Percentiles rank a stretch among this genome's conserved stretches.
Conservation (phyloP, 2,113 vertebrate species). For the Notarius quadriscutis region DNA sequence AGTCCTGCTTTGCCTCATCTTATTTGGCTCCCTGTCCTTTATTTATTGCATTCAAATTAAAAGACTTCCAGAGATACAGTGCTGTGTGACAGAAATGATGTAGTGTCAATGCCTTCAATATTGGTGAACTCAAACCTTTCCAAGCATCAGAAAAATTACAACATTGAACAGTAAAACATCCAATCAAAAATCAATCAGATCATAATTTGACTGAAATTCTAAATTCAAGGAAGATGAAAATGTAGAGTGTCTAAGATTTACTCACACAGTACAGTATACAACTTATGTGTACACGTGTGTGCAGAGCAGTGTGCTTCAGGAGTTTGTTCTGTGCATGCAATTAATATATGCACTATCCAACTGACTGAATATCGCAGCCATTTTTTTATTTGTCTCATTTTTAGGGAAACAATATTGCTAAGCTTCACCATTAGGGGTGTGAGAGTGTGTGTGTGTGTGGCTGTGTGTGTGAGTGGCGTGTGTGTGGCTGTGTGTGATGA, state of each 20-base stretch:
- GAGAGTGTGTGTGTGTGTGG: conserved; percentile 32
- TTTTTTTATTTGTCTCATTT: conserved; percentile 68
- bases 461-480: conserved; percentile 24
- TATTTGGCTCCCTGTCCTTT: conserved; percentile 69
- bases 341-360: conserved; percentile 65
- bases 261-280: background rate
- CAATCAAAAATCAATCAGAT: background rate
- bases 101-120: background rate
- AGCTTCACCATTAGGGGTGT: conserved; percentile 34
- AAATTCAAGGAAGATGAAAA: background rate
- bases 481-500: conserved; percentile 61
- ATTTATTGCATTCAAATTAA: conserved; percentile 79
- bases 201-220: background rate
- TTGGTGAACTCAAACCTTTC: too few relatives aligned
- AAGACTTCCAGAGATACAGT: conserved; percentile 48
- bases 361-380: conserved; percentile 69
- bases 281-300: background rate
- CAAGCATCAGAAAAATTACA: background rate
- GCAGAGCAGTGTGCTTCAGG: background rate
- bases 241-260: background rate
- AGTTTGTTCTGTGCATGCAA: background rate
- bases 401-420: conserved; percentile 72
- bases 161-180: background rate
- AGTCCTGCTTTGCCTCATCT: conserved; percentile 55
- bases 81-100: background rate